These are phyloP conservation scores for Eumaeus atala DNA, from an alignment of 1,140 invertebrate species.

Conservation along the genomic window DNA sequence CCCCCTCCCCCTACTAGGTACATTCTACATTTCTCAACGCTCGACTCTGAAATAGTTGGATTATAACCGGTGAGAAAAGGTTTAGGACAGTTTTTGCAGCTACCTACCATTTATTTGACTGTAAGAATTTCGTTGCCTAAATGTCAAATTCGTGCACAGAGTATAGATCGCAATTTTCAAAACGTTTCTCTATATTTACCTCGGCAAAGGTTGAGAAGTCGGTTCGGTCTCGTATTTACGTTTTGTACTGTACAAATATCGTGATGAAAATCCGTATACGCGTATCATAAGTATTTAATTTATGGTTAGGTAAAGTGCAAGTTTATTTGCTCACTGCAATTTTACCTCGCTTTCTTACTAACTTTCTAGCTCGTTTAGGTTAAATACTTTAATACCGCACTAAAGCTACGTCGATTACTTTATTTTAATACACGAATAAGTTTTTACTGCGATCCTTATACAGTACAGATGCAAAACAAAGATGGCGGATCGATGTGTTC, in stretches of 20 bases:
- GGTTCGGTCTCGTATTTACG: background rate
- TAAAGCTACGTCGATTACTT: no score
- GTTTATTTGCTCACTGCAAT: slow-evolving; percentile 1
- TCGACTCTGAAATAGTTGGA: slow-evolving; percentile 40
- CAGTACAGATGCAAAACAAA: no score
- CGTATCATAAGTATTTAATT: background rate
- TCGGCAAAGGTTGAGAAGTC: no score
- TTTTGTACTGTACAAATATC: background rate
- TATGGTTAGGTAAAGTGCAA: background rate
- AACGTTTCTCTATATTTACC: no score
- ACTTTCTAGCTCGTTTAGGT: slow-evolving; percentile 5
- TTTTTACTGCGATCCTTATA: no score
- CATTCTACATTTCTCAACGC: slow-evolving; percentile 36
- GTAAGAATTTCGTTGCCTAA: background rate
- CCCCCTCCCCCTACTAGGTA: slow-evolving; percentile 25
- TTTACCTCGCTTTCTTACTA: background rate
- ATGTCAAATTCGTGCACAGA: slow-evolving; percentile 3
- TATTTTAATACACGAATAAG: no score
- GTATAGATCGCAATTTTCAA: no score
- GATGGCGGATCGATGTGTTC: no score
- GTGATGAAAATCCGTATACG: no score
- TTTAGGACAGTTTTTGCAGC: slow-evolving; percentile 28
- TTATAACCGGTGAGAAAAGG: slow-evolving; percentile 31
- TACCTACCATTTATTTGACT: background rate
- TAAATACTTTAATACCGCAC: background rate